Base-by-base conservation (phyloP, 2,888 invertebrate genomes). In the Drosophila barbarae region DNA sequence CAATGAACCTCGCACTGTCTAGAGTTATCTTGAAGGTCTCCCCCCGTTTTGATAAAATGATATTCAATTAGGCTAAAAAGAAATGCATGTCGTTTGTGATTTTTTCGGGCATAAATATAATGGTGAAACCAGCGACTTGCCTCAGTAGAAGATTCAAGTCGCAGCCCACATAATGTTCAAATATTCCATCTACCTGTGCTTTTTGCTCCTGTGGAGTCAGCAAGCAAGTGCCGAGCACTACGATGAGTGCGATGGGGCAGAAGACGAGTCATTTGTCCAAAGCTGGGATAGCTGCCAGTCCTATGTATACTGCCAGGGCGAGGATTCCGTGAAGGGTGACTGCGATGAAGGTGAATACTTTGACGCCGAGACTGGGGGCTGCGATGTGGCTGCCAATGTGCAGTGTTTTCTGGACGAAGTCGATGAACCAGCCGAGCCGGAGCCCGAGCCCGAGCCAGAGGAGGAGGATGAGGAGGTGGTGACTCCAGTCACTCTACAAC, bases 261-360 rank as follows among this genome's bases (percentile, higher is more conserved):
- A 66, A 0, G 50, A 64, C 0, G 77, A 77, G 4, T 73, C 74
- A 1, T 88, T 86, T 46, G 79, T 88, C 8, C 65, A 77, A 12
- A 85, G 83, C 56, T 73, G 71, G 55, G 73, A 78, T 0, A 86
- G 69, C 51, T 88, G 88, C 46, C 68, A 84, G 21, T 68, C 71
- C 32, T 88, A 88, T 68, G 83, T 89, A n/a, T 85, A 88, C 51
- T 89, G 89, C 42, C 66, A 81, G 53, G 84, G 74, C 6, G 86
- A 80, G 2, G 81, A 87, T 12, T 88, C 89, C 1, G 44, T 65
- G 4, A 50, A 72, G 47, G 87, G 78, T 2, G 77, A 80, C 2
- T 89, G 89, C 53, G 84, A 84, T 12, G 80, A 72, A 0, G 80
- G 76, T 3, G 69, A 84, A 51, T 86, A 84, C 66, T 88, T 87